These are phyloP conservation scores for Pristiophorus japonicus DNA, from an alignment of 2,113 vertebrate genomes.

Conservation along the genomic window DNA sequence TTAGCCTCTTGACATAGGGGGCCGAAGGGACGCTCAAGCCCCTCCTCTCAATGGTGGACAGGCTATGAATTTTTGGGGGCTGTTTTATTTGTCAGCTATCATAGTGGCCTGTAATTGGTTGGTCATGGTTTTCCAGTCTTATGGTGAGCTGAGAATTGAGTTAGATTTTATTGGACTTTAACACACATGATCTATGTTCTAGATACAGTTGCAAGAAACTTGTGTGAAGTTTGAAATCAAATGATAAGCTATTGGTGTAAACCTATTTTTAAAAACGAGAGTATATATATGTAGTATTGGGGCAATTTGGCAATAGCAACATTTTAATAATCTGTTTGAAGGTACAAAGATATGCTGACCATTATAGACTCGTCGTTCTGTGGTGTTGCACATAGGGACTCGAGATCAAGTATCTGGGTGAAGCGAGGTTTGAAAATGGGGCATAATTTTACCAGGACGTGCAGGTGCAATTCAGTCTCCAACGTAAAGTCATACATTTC, in stretches of 20 bases:
- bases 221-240: not conserved
- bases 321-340: not conserved
- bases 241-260: not conserved
- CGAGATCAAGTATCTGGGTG: not conserved
- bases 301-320: not conserved
- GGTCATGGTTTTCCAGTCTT: not conserved
- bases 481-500: not conserved
- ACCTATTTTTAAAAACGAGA: not conserved
- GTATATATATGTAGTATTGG: not conserved
- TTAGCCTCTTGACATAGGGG: too few relatives aligned
- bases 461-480: not conserved
- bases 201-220: not conserved
- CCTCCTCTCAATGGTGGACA: not conserved
- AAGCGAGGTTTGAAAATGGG: not conserved
- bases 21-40: too few relatives aligned
- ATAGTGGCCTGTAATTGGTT: not conserved
- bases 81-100: not conserved
- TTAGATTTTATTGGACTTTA: not conserved
- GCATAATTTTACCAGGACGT: not conserved
- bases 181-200: not conserved
- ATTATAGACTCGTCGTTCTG: not conserved
- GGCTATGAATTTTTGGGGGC: not conserved
- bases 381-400: not conserved
- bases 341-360: not conserved
- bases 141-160: not conserved